These are phyloP conservation scores for Rotaria magnacalcarata DNA, from an alignment of 2,888 invertebrate species.

Conservation along the genomic window DNA sequence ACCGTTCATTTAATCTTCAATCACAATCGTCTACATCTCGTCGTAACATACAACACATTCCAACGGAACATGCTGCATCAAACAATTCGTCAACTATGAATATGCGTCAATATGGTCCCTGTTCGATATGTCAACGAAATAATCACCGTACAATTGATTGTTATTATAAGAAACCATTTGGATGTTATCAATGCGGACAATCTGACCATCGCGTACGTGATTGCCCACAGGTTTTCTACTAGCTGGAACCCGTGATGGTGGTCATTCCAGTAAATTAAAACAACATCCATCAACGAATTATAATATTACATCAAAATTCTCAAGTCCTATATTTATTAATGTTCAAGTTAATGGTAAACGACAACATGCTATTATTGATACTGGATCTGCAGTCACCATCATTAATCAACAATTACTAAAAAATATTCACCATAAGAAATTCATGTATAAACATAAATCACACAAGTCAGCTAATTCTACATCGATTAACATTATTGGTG, in stretches of 20 bases:
- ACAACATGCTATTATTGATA: not conserved
- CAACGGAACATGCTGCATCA: too few species aligned
- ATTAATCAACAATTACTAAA: not conserved
- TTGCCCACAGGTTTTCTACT: not conserved
- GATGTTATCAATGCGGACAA: not conserved
- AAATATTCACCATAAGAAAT: not conserved
- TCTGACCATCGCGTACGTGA: not conserved
- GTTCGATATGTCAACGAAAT: not conserved
- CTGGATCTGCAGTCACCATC: not conserved
- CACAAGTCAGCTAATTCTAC: not conserved
- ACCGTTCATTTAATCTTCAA: too few species aligned
- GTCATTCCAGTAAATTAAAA: not conserved
- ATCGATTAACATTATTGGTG: not conserved
- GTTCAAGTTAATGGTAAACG: not conserved
- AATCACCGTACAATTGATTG: not conserved
- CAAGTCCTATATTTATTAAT: not conserved
- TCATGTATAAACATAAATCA: not conserved
- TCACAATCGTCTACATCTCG: too few species aligned
- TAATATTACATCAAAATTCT: not conserved
- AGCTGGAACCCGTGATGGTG: conserved; percentile 12
- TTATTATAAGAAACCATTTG: not conserved
- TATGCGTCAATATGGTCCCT: not conserved
- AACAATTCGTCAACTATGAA: too few species aligned
- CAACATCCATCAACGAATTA: not conserved
- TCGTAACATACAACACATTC: too few species aligned